Evolutionary conservation across 1,140 invertebrate species (phyloP).

Genomic region (Papilio helenus): DNA sequence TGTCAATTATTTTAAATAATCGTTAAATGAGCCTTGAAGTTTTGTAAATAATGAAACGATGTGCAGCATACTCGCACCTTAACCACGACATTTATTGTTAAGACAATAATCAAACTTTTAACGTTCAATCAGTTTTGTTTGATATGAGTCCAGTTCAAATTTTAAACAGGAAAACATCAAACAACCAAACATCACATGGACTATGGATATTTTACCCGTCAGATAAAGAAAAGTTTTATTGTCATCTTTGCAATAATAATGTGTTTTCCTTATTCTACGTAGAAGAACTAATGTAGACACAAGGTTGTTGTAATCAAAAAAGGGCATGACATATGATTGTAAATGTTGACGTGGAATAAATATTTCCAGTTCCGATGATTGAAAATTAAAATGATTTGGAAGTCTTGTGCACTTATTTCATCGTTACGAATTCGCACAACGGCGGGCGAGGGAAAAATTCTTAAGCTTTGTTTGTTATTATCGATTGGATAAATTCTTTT

Average conservation of each 20-base stretch:
- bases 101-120: no score
- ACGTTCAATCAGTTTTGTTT: no score
- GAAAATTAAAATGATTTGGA: not conserved
- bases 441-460: constrained; percentile 7
- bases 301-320: not conserved
- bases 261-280: not conserved
- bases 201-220: not conserved
- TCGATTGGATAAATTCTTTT: constrained; percentile 65
- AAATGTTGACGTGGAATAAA: not conserved
- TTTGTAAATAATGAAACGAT: no score
- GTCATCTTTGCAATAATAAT: not conserved
- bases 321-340: not conserved
- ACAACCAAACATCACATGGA: no score
- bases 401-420: not conserved
- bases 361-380: not conserved
- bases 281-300: not conserved
- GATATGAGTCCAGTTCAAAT: no score
- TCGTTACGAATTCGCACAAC: not conserved
- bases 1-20: no score
- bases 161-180: no score
- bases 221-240: not conserved
- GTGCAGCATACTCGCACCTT: no score
- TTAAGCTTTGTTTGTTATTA: constrained; percentile 54
- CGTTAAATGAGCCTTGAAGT: no score
- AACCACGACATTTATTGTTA: no score